These are phyloP conservation scores for Cephalopholis sonnerati DNA, from an alignment of 2,113 vertebrate species.

Conservation along the genomic window DNA sequence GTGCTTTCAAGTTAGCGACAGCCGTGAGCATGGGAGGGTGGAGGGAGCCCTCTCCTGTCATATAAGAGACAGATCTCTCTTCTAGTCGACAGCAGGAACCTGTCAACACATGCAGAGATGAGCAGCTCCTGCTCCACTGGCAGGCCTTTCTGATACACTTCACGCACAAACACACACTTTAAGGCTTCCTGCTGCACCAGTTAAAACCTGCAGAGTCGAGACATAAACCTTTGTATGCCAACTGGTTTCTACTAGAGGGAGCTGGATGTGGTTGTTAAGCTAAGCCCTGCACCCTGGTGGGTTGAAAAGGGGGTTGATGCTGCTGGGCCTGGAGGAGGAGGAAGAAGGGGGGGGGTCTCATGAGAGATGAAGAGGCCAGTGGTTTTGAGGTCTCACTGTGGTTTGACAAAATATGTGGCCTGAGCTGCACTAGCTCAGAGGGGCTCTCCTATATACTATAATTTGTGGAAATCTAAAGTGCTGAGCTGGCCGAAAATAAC, in stretches of 20 bases:
- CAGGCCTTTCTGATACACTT: slow-evolving; percentile 47
- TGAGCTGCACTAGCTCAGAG: slow-evolving; percentile 46
- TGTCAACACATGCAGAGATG: slow-evolving; percentile 71
- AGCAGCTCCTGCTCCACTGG: slow-evolving; percentile 38
- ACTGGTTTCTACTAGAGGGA: slow-evolving; percentile 22
- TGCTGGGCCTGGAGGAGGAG: slow-evolving; percentile 27
- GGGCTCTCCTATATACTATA: slow-evolving; percentile 64
- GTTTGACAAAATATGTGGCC: slow-evolving; percentile 70
- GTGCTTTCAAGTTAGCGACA: slow-evolving; percentile 49
- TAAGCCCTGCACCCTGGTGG: slow-evolving; percentile 40
- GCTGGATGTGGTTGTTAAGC: slow-evolving; percentile 48
- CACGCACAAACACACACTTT: slow-evolving; percentile 36
- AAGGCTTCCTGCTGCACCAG: slow-evolving; percentile 44
- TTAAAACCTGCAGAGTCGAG: slow-evolving; percentile 47
- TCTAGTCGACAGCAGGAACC: slow-evolving; percentile 46
- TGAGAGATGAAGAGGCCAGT: slow-evolving; percentile 57
- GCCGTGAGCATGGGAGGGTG: slow-evolving; percentile 29
- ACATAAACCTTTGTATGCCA: slow-evolving; percentile 29
- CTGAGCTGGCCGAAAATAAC: slow-evolving; percentile 68
- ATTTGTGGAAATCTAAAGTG: slow-evolving; percentile 76
- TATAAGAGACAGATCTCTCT: slow-evolving; percentile 46
- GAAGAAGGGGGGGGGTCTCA: slow-evolving; percentile 9
- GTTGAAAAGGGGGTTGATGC: slow-evolving; percentile 48
- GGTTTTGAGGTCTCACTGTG: slow-evolving; percentile 72
- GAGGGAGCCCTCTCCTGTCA: slow-evolving; percentile 60